Conservation (phyloP, 2,797 vertebrate species). For the Lepilemur septentrionalis region DNA sequence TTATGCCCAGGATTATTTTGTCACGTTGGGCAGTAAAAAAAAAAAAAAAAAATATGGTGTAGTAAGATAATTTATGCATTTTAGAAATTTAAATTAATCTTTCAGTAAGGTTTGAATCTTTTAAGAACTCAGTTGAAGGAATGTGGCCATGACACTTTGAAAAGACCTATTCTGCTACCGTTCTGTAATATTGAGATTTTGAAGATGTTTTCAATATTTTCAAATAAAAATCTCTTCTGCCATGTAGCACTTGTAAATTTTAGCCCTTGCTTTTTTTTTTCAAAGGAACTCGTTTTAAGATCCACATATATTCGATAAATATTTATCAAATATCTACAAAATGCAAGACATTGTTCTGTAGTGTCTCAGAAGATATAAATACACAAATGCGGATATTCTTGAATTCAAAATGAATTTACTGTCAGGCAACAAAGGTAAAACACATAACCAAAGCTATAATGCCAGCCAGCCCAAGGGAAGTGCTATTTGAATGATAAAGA, state of each 20-base stretch:
- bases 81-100: conserved; percentile 4
- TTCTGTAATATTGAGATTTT: conserved; percentile 24
- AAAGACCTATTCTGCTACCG: not conserved
- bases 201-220: not conserved
- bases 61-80: not conserved
- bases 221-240: conserved; percentile 29
- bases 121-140: not conserved
- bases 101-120: not conserved
- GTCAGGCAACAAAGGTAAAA: not conserved
- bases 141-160: not conserved
- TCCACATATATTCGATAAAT: not conserved
- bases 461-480: not conserved
- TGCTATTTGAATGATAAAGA: not conserved
- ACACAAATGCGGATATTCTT: not conserved
- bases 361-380: not conserved
- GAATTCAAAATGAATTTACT: not conserved
- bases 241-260: not conserved
- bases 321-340: conserved; percentile 33
- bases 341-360: not conserved
- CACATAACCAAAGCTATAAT: not conserved
- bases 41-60: not conserved
- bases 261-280: not conserved
- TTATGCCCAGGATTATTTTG: not conserved
- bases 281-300: conserved; percentile 24
- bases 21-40: not conserved